Evolutionary conservation across 2,888 invertebrate species (phyloP), one percentile per base, ranked within the genome.

Genomic region (Axea sp.): DNA sequence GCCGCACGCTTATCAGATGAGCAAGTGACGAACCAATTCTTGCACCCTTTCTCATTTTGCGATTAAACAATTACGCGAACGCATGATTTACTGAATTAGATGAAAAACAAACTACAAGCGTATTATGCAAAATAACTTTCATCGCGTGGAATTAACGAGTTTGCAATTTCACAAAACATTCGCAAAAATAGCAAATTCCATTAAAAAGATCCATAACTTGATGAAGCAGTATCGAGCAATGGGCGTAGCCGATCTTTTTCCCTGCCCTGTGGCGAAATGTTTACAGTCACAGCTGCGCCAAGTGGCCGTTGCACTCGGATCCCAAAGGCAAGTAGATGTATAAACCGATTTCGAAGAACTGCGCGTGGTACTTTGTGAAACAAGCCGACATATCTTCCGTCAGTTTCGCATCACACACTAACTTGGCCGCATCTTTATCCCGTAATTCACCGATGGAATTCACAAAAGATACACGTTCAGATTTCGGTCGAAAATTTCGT

Each of bases 301-400:
- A 62, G 57, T 72, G 71, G 71, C 57, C 64, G 71, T 72, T 57
- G 64, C 71, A 64, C 64, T 72, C 51, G 45, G 49, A 45, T 59
- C 45, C 49, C 14, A 49, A 72, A 59, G 72, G 72, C 72, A 45
- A 26, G 51, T 65, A 72, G 72, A 72, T 72, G 65, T 45, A 28
- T 65, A 35, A 51, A 22, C 57, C 57, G 72, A 65, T 72, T 72
- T 72, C 72, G 55, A 49, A 26, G 73, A 67, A 73, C 43, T 45
- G 59, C 59, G 65, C 57, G 53, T 53, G 43, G 72, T 59, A 47
- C 65, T 57, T 59, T 59, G 43, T 59, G 72, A 51, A 64, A 65
- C 72, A 53, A 65, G 59, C 65, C 72, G 72, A 65, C 65, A 51
- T 41, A 73, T 73, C 72, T 59, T 73, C 53, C 71, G 71, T 49